phyloP scores from a whole-genome alignment of 2,113 vertebrate species.

The Leptosomus discolor region DNA sequence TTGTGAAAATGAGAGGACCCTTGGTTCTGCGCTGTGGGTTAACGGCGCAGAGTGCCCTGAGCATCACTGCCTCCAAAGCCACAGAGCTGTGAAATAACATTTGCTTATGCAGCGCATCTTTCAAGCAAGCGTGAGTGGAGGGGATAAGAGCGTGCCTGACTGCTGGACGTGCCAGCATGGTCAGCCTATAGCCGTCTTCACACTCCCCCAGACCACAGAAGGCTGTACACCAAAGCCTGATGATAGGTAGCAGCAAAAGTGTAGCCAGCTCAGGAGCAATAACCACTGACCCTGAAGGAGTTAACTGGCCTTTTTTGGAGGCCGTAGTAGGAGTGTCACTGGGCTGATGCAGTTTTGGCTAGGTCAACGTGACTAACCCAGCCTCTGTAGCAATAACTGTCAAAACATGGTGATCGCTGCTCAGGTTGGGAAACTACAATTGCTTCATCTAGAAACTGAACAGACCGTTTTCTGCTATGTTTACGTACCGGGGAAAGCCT shows the following conservation, averaged over 20 bases:
- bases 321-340: rapidly evolving
- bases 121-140: background rate
- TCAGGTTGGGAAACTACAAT: constrained; percentile 9
- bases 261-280: background rate
- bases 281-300: rapidly evolving
- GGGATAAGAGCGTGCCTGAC: rapidly evolving
- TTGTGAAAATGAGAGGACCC: background rate
- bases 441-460: background rate
- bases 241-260: background rate
- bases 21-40: rapidly evolving
- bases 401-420: background rate
- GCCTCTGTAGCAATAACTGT: background rate
- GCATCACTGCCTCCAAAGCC: background rate
- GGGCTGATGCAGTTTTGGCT: background rate
- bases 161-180: rapidly evolving
- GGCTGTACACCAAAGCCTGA: background rate
- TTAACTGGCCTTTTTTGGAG: background rate
- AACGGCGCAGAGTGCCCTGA: background rate
- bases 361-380: background rate
- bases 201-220: rapidly evolving
- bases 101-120: background rate
- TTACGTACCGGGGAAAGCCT: background rate
- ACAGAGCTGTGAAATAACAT: background rate
- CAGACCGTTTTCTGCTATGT: background rate
- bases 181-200: background rate